These are phyloP conservation scores for Cataglyphis hispanica DNA, from an alignment of 1,140 invertebrate genomes.

Conservation along the genomic window DNA sequence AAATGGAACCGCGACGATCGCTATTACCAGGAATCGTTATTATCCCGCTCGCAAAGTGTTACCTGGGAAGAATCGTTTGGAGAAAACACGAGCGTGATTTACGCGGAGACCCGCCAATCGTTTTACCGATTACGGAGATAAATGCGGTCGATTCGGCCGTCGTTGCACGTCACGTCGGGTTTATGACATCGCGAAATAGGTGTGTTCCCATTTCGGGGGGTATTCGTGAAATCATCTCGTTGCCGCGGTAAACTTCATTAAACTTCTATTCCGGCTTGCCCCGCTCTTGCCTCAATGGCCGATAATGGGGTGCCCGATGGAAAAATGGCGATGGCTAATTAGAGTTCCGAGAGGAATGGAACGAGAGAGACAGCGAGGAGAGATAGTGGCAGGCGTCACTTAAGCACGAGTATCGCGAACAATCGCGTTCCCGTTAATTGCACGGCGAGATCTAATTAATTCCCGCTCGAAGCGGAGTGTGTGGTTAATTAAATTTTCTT, in stretches of 20 bases:
- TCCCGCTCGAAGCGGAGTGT: conserved; percentile 22
- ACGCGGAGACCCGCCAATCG: conserved; percentile 61
- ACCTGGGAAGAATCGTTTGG: conserved; percentile 59
- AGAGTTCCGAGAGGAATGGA: conserved; percentile 52
- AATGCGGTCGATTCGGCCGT: conserved; percentile 61
- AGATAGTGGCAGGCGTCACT: conserved; percentile 47
- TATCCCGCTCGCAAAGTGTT: conserved; percentile 57
- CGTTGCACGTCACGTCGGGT: conserved; percentile 59
- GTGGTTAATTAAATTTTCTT: conserved; percentile 66
- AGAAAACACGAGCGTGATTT: conserved; percentile 64
- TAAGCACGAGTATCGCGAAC: conserved; percentile 65
- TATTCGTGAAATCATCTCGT: conserved; percentile 70
- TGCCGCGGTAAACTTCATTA: conserved; percentile 75
- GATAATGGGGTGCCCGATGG: conserved; percentile 74
- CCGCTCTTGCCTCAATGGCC: conserved; percentile 70
- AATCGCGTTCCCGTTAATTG: conserved; percentile 69
- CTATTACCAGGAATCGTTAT: conserved; percentile 63
- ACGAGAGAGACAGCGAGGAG: not conserved
- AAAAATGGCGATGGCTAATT: conserved; percentile 75
- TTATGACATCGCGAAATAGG: conserved; percentile 60
- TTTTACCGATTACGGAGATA: conserved; percentile 60
- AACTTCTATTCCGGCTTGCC: conserved; percentile 75
- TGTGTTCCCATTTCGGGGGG: conserved; percentile 59
- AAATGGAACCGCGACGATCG: conserved; percentile 59
- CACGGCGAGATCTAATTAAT: conserved; percentile 66